Conservation (phyloP, 2,113 vertebrate genomes). For the Pelmatolapia mariae region DNA sequence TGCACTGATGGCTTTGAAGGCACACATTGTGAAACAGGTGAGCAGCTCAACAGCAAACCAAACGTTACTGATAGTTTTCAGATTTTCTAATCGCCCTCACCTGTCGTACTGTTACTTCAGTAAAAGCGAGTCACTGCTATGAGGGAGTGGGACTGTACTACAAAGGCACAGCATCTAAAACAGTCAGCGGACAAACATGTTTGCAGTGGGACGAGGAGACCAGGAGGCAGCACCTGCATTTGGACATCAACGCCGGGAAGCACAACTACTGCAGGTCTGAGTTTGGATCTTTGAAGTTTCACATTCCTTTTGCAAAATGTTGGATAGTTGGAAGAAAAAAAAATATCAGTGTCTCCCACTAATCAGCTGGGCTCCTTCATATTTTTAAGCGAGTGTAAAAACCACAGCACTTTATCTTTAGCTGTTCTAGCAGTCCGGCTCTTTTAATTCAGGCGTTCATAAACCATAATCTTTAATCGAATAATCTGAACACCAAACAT, state of each 20-base stretch:
- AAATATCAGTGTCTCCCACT: neutral
- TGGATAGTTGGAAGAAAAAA: neutral
- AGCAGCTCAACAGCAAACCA: neutral
- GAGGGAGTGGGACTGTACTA: slow-evolving; percentile 52
- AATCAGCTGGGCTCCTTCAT: neutral
- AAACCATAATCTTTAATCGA: neutral
- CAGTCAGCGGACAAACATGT: slow-evolving; percentile 47
- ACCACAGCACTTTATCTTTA: neutral
- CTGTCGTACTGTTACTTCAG: neutral
- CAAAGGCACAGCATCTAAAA: slow-evolving; percentile 27
- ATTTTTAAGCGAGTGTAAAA: neutral
- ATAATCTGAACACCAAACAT: neutral
- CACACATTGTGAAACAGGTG: slow-evolving; percentile 54
- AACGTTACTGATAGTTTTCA: neutral
- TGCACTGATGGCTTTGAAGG: slow-evolving; percentile 51
- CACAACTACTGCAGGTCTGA: slow-evolving; percentile 74
- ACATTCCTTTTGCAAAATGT: fast-evolving
- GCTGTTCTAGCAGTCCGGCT: neutral
- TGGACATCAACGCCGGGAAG: slow-evolving; percentile 25
- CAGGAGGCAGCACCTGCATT: neutral
- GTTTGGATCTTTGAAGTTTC: neutral
- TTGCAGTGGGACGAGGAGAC: slow-evolving; percentile 36
- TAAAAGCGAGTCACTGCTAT: slow-evolving; percentile 13
- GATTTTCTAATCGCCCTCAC: neutral
- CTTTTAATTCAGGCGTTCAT: fast-evolving